These are phyloP conservation scores for Drosophila austrosaltans DNA, from an alignment of 2,888 invertebrate species.

Conservation along the genomic window DNA sequence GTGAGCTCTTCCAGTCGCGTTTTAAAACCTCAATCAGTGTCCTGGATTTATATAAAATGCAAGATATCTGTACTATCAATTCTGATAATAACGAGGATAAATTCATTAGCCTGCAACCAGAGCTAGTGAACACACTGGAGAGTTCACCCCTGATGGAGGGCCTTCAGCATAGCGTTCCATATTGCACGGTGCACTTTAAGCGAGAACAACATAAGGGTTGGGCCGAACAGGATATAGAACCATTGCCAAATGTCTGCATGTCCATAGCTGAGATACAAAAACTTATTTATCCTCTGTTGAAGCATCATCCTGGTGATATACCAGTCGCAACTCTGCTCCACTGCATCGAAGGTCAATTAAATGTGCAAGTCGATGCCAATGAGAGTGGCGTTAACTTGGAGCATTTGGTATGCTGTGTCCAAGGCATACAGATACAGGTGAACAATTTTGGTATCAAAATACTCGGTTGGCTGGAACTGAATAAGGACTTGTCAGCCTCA, in stretches of 20 bases:
- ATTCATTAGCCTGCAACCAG: constrained; percentile 88
- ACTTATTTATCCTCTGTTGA: constrained; percentile 81
- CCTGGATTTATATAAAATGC: constrained; percentile 88
- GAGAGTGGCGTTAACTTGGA: constrained; percentile 93
- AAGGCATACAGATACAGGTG: constrained; percentile 86
- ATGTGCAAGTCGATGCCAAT: constrained; percentile 75
- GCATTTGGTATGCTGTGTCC: constrained; percentile 93
- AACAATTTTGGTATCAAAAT: constrained; percentile 84
- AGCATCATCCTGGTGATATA: constrained; percentile 82
- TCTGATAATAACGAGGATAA: constrained; percentile 89
- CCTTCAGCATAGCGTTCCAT: constrained; percentile 85
- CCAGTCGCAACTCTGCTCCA: constrained; percentile 82
- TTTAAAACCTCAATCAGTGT: constrained; percentile 89
- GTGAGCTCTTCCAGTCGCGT: constrained; percentile 92
- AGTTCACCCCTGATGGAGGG: constrained; percentile 84
- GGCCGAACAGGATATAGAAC: constrained; percentile 90
- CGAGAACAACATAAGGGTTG: constrained; percentile 88
- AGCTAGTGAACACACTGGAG: constrained; percentile 85
- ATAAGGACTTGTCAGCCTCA: constrained; percentile 64
- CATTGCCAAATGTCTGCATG: constrained; percentile 85
- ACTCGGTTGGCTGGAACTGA: constrained; percentile 80
- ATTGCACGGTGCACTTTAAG: constrained; percentile 87
- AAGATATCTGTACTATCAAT: constrained; percentile 90
- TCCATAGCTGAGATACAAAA: constrained; percentile 82
- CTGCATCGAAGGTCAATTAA: constrained; percentile 82